Evolutionary conservation across 1,140 invertebrate species (phyloP), one percentile per base, ranked within the genome.

Genomic region (Fopius arisanus): DNA sequence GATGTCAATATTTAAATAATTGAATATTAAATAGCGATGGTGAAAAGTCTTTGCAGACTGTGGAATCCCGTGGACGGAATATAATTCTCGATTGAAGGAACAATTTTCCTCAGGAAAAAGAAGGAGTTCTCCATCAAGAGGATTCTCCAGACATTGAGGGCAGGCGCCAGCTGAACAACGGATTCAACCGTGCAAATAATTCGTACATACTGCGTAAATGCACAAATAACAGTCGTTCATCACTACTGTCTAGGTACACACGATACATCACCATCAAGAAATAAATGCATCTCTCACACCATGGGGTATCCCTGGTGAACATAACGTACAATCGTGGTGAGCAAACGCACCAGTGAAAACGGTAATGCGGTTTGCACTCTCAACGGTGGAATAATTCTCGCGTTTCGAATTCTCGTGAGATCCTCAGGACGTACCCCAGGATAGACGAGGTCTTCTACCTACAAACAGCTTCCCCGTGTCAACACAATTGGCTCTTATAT

Each of bases 351-450:
- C n/a, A 51, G 43, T 12, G 43, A 21, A 51, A 51, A 21, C 43
- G 19, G 43, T 51, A 51, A 51, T 51, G 43, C 43, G 43, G 43
- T 51, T 51, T 16, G 19, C 43, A 19, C 43, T 51, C 19, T 51
- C 43, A 19, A 16, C 19, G n/a, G n/a, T 51, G 43, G 43, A 51
- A 51, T 51, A 51, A 51, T 51, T 51, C 19, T 51, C 43, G 43
- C 19, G n/a, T 51, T n/a, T 51, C 43, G 43, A 51, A 51, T 51
- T 51, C 43, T 51, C 43, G 43, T 51, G 43, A 51, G 43, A 51
- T 51, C n/a, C 43, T 19, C 43, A 19, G 14, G 19, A 51, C 43
- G 43, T 51, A 51, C 43, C 33, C n/a, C 19, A 51, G n/a, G 43
- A 51, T 51, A 51, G 43, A 51, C 43, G 43, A 51, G 43, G n/a